phyloP scores from a whole-genome alignment of 2,797 vertebrate genomes.

The Sebastiscus tertius region DNA sequence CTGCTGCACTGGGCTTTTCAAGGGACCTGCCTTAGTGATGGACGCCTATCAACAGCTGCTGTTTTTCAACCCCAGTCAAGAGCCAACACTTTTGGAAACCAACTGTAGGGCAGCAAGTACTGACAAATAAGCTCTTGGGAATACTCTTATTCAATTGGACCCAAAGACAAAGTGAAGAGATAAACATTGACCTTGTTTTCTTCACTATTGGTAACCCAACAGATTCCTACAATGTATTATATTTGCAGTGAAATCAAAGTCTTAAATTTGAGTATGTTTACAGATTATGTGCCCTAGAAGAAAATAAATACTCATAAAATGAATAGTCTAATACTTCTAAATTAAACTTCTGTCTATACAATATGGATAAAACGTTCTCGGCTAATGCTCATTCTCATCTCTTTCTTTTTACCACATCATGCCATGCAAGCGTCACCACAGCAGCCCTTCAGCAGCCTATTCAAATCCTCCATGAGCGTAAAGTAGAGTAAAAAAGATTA shows the following conservation, averaged over 20 bases:
- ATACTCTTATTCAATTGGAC: slow-evolving; percentile 5
- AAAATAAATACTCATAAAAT: neutral
- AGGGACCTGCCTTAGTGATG: slow-evolving; percentile 23
- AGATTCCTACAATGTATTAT: neutral
- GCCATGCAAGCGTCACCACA: neutral
- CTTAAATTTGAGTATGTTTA: neutral
- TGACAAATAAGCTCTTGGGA: neutral
- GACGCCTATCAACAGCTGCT: slow-evolving; percentile 64
- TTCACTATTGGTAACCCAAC: neutral
- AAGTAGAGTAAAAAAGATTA: neutral
- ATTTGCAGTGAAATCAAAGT: neutral
- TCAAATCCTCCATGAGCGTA: neutral
- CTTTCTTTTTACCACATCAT: neutral
- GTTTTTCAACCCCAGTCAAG: slow-evolving; percentile 20
- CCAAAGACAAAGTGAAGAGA: neutral
- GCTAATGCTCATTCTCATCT: neutral
- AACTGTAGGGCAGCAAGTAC: neutral
- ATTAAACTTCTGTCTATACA: neutral
- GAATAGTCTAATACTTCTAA: neutral
- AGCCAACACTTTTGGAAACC: neutral
- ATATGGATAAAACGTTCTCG: neutral
- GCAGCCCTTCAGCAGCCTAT: neutral
- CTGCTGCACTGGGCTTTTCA: slow-evolving; percentile 34
- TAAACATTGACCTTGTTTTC: neutral
- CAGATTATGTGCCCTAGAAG: neutral